Evolutionary conservation across 2,888 invertebrate genomes (phyloP).

Genomic region (Lysandra bellargus): DNA sequence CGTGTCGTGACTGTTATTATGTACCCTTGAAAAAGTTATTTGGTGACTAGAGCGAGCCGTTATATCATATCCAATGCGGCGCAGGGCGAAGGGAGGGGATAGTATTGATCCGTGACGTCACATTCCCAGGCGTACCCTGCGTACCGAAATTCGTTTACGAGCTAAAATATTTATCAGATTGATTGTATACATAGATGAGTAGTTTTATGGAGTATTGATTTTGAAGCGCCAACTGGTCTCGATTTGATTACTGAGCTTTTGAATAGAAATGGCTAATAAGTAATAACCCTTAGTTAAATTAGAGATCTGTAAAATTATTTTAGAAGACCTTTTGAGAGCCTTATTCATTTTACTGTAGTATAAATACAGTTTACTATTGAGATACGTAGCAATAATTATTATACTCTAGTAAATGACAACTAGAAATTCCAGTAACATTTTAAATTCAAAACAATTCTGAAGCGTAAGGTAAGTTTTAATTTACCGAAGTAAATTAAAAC

Average conservation of each 20-base stretch:
- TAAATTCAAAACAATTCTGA: neutral
- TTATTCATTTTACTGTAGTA: no score
- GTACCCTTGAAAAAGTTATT: slow-evolving; percentile 43
- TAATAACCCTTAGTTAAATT: no score
- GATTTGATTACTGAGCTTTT: neutral
- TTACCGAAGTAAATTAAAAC: no score
- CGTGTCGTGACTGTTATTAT: slow-evolving; percentile 21
- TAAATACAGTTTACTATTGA: no score
- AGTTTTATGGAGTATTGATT: slow-evolving; percentile 1
- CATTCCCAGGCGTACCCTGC: slow-evolving; percentile 40
- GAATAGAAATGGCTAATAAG: neutral
- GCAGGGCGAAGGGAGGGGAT: slow-evolving; percentile 35
- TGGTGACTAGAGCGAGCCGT: slow-evolving; percentile 40
- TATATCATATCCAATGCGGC: slow-evolving; percentile 45
- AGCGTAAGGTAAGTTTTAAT: no score
- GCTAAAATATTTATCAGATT: slow-evolving; percentile 8
- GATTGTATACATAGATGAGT: neutral
- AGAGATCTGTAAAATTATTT: no score
- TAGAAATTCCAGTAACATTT: neutral
- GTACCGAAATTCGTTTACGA: slow-evolving; percentile 30
- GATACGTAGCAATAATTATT: no score
- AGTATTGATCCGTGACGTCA: slow-evolving; percentile 55
- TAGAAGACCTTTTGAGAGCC: no score
- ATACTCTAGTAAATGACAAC: neutral
- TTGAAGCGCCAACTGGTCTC: neutral